Percentiles rank a stretch among this genome's conserved stretches.
These are phyloP conservation scores for Sanderia malayensis DNA, from an alignment of 30 jellyfish, hydroid and myxozoan species.

Conservation along the genomic window DNA sequence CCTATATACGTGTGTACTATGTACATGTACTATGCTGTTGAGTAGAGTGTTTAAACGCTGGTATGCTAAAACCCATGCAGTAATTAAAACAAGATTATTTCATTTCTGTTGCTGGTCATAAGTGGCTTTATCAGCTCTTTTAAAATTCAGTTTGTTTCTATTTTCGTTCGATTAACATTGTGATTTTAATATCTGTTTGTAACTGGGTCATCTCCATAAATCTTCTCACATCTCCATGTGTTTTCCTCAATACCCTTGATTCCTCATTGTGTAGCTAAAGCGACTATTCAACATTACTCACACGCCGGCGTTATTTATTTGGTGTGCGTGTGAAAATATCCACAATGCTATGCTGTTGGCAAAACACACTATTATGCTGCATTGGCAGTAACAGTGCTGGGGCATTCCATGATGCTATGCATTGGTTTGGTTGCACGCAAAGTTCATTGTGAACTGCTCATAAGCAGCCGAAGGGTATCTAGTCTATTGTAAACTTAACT, in stretches of 20 bases:
- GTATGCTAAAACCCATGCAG: not conserved
- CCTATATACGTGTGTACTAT: no score
- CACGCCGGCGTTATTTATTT: slow-evolving; percentile 3
- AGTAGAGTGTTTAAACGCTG: not conserved
- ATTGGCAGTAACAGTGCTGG: no score
- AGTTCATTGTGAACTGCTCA: no score
- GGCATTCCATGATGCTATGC: no score
- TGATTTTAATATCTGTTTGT: not conserved
- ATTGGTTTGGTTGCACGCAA: no score
- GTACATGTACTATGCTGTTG: no score
- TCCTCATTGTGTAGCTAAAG: slow-evolving; percentile 2
- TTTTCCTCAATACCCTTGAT: not conserved
- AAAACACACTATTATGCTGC: no score
- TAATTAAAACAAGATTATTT: not conserved
- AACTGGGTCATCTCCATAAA: slow-evolving; percentile 27
- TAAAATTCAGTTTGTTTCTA: not conserved
- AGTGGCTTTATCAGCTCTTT: slow-evolving; percentile 1
- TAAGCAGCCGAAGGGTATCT: no score
- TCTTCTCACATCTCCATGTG: slow-evolving; percentile 14
- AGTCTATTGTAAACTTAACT: no score
- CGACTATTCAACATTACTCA: not conserved
- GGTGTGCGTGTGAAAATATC: not conserved
- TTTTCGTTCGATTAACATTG: not conserved
- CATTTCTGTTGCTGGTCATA: slow-evolving; percentile 3
- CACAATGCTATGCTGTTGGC: not conserved